Base-by-base conservation (phyloP, 2,888 invertebrate species). In the Frankliniella fusca region DNA sequence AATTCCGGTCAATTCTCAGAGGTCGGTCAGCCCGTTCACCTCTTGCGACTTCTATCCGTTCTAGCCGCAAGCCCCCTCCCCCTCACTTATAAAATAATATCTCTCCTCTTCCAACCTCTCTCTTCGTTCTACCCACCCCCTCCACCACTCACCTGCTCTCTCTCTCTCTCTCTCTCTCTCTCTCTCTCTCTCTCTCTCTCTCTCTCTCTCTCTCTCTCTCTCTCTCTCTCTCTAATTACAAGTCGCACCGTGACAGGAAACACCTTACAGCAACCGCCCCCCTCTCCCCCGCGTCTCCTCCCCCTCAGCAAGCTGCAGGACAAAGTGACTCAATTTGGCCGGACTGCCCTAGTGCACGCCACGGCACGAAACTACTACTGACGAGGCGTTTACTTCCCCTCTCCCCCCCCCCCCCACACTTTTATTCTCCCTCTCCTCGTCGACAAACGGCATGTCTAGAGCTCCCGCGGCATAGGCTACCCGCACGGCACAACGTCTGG, bases 301-400 rank as follows among this genome's bases (percentile, higher is more conserved):
- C 54, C 61, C 61, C 18, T 61, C 61, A 61, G 38, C 38, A 20
- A 76, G 70, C 70, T n/a, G 15, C 70, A 76, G 70, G 23, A 27
- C 70, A 12, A 76, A 76, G 70, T 76, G 70, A 76, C 70, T 76
- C 70, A 76, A 76, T 76, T 76, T 76, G 70, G 70, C 10, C 12
- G 27, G 70, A 61, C 70, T 27, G 12, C 23, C 70, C 27, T 8
- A 9, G 70, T 10, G 23, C 70, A 27, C 70, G 23, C 70, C 70
- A 12, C 70, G 23, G 23, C 70, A 23, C 70, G 54, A 54, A 5
- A 23, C 23, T 27, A 27, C 27, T 9, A 27, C 23, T 76, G 70
- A 76, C 70, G 27, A 76, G 23, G 70, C 27, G 12, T 76, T 76
- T 76, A 76, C 54, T 18, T 9, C 54, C 54, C 54, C 54, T 9